Percentiles rank a stretch among this genome's conserved stretches.
Evolutionary conservation across 2,113 vertebrate species (phyloP).

Genomic region (Rattus norvegicus): DNA sequence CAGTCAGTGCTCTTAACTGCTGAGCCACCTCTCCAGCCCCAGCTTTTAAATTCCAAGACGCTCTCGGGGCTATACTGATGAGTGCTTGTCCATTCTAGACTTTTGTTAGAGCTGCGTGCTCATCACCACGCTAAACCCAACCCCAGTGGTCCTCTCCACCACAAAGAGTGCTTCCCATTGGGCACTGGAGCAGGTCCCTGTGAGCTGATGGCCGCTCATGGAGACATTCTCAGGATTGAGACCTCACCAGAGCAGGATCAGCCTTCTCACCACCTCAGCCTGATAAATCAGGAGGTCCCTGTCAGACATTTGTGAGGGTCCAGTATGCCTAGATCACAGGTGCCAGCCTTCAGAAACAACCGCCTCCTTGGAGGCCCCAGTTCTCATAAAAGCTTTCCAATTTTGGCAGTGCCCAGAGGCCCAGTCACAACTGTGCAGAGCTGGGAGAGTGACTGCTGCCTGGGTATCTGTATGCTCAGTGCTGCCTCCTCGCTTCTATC

Average conservation of each 20-base stretch:
- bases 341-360: not conserved
- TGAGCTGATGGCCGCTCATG: not conserved
- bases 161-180: not conserved
- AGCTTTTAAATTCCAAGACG: not conserved
- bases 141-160: not conserved
- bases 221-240: not conserved
- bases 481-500: not conserved
- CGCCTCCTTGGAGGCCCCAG: not conserved
- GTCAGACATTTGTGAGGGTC: not conserved
- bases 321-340: not conserved
- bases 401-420: not conserved
- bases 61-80: not conserved
- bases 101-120: not conserved
- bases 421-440: accelerated
- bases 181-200: not conserved
- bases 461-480: accelerated
- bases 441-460: accelerated
- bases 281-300: not conserved
- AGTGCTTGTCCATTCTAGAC: not conserved
- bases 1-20: no score
- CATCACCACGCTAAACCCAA: not conserved
- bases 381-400: not conserved
- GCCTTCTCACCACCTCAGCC: not conserved
- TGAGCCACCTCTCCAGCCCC: no score
- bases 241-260: not conserved